Evolutionary conservation across 2,113 vertebrate genomes (phyloP), one percentile per base, ranked within the genome.

Genomic region (Stictonetta naevosa): DNA sequence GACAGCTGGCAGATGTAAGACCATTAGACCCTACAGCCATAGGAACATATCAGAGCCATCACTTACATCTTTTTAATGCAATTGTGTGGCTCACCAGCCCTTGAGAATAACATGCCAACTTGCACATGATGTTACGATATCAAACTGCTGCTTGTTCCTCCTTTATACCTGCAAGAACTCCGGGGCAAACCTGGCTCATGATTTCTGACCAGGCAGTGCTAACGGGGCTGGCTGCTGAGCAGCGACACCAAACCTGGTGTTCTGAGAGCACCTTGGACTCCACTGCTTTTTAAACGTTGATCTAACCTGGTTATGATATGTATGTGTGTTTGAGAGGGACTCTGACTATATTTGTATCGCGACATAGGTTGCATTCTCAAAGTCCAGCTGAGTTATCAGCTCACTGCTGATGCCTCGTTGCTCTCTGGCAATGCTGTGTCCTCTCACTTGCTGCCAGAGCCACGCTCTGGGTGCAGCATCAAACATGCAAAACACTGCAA

Each of bases 121-220:
- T 36, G 23, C 44, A 69, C 40, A 11, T 29, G 29, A 58, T 38
- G 3, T n/a, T 66, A 19, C 1, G 5, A 18, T 6, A 53, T 4
- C 0, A 0, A 50, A 31, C 3, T 1, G 6, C 56, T 77, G 31
- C 3, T 5, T 17, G 16, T 10, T 26, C 3, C 0, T 0, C 26
- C 28, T 42, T 55, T 29, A 33, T 12, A 12, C 8, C 42, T 23
- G 22, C 12, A 4, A 18, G 44, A 22, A 10, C 33, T 75, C 42
- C 2, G 28, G 17, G 29, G 13, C 6, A 4, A 53, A 62, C 13
- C 36, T 9, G 21, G 34, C 33, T 64, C 10, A 1, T 5, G 20
- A 31, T 20, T 68, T 76, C 42, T 36, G 89, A 22, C 34, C 26
- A 18, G 25, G 42, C 63, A 29, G 36, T 0, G 8, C 52, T 85